A percentile compares a stretch with the other conserved stretches of the same genome.
These are phyloP conservation scores for Metridium senile DNA, from an alignment of 92 coral and sea anemone species.

Conservation along the genomic window DNA sequence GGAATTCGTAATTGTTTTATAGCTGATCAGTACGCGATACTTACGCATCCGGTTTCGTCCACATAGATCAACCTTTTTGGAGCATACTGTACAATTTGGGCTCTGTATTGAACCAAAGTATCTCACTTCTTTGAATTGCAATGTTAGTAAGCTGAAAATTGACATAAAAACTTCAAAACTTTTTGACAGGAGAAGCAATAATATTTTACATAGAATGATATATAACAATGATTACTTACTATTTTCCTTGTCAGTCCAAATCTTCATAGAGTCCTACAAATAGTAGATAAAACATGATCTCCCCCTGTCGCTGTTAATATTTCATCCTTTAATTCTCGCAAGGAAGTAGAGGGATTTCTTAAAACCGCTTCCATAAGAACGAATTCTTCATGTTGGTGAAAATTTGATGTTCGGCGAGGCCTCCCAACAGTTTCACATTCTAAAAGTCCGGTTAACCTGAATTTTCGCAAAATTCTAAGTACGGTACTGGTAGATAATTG, in stretches of 20 bases:
- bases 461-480: background rate
- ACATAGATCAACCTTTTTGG: slow-evolving; percentile 31
- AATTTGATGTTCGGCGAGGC: background rate
- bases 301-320: slow-evolving; percentile 24
- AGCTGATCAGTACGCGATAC: background rate
- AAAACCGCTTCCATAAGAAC: background rate
- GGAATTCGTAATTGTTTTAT: too few relatives aligned
- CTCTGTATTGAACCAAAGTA: slow-evolving; percentile 30
- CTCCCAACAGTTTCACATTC: background rate
- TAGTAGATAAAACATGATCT: slow-evolving; percentile 18
- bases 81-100: background rate
- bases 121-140: slow-evolving; percentile 12
- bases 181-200: background rate
- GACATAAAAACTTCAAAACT: background rate
- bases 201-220: background rate
- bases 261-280: slow-evolving; percentile 22
- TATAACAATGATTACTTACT: slow-evolving; percentile 6
- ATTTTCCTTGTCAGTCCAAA: slow-evolving; percentile 31
- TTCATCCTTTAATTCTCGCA: slow-evolving; percentile 8
- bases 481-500: too few relatives aligned
- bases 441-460: background rate
- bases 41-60: slow-evolving; percentile 46
- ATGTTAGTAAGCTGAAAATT: too few relatives aligned
- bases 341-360: background rate
- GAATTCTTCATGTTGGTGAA: background rate